Evolutionary conservation across 23 tunicate species (phyloP), one percentile per base, ranked within the genome.

Genomic region (Phallusia fumigata): DNA sequence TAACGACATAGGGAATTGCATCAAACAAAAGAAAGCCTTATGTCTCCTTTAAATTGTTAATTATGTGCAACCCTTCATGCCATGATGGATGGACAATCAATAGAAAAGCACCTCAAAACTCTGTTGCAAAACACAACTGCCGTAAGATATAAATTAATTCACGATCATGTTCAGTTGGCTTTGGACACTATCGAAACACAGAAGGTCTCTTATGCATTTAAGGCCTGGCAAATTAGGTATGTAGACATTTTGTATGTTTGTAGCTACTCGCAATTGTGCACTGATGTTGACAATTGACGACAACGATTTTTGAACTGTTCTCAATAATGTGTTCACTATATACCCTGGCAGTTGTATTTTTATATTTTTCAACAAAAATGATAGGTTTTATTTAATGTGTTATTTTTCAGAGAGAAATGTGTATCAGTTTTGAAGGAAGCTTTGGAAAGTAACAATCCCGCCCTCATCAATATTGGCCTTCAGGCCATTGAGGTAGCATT

Each of bases 391-490:
- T n/a, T n/a, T n/a, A n/a, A n/a, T n/a, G n/a, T n/a, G n/a, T n/a
- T n/a, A n/a, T n/a, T n/a, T n/a, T n/a, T n/a, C 50, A 86, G 90
- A 74, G 90, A 80, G 49, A 86, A 86, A 86, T 86, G 90, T 53
- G 32, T 86, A 36, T 73, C 90, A 35, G 84, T 80, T 0, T 32
- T 86, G 53, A 80, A 86, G 52, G 64, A 80, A 22, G 84, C 90
- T 11, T 52, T 86, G 33, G 84, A 86, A 74, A 86, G 90, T 65
- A 31, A 86, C 53, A 86, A 86, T 52, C 80, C 90, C 0, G 19
- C 36, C 13, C 53, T 86, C 10, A 78, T 65, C 35, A 80, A 52
- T 52, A 80, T 80, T 80, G 80, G 79, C 47, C 74, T 86, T 44
- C 80, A 50, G 30, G 90, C 79, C 19, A 79, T 80, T 36, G 90